Evolutionary conservation across 2,888 invertebrate species (phyloP).

Genomic region (Nomada lathburiana): DNA sequence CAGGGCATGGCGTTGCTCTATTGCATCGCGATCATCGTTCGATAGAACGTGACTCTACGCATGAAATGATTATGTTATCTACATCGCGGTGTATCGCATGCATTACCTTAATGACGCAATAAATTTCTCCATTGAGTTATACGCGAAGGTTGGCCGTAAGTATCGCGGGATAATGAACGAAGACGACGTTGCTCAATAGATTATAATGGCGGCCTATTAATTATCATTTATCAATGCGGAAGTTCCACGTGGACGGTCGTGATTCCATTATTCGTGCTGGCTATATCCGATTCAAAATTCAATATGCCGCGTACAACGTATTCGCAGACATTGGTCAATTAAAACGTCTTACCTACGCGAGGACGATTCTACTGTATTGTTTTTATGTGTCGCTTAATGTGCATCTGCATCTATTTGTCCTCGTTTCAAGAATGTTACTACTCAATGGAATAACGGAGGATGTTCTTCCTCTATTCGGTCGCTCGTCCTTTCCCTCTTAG

Average conservation of each 20-base stretch:
- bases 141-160: conserved; percentile 7
- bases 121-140: conserved; percentile 59
- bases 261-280: conserved; percentile 31
- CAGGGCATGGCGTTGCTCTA: background rate
- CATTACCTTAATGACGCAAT: conserved; percentile 57
- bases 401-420: background rate
- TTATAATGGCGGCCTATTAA: conserved; percentile 54
- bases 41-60: conserved; percentile 39
- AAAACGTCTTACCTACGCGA: conserved; percentile 22
- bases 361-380: too few relatives aligned
- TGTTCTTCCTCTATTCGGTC: background rate
- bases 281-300: background rate
- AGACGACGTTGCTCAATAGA: conserved; percentile 54
- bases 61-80: conserved; percentile 55
- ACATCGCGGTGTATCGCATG: conserved; percentile 46
- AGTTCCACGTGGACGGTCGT: conserved; percentile 15
- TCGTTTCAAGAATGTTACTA: background rate
- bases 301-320: background rate
- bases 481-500: background rate
- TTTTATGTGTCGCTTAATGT: background rate
- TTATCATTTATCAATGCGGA: conserved; percentile 52
- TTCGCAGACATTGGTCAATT: conserved; percentile 36
- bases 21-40: conserved; percentile 26
- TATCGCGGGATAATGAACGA: conserved; percentile 54
- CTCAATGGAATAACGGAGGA: too few relatives aligned